Evolutionary conservation across 2,113 vertebrate species (phyloP), one percentile per base, ranked within the genome.

Genomic region (Clarias gariepinus): DNA sequence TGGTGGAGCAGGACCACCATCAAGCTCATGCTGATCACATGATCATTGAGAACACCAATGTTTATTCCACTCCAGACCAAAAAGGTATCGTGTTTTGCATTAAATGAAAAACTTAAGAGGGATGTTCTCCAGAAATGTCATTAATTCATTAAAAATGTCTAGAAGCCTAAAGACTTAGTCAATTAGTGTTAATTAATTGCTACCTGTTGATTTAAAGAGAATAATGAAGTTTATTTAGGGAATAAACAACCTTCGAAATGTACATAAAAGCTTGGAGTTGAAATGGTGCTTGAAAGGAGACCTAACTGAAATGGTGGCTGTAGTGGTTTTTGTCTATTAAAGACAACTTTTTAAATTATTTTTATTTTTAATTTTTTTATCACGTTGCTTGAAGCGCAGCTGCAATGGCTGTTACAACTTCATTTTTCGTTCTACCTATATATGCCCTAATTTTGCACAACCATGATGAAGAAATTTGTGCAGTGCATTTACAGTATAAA

Each of bases 41-140:
- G 92, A 92, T 98, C 61, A 96, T 97, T 25, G 97, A 97, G 93
- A 99, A 98, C n/a, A 77, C 92, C 64, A 98, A 98, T 58, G 96
- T 95, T 91, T 97, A 94, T 11, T 94, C 96, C 87, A 96, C 97
- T 80, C 97, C 97, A 4, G 97, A 98, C 60, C n/a, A 92, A 33
- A 97, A 96, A 96, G 94, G 97, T 98, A 84, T 23, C 21, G 7
- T 63, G 11, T 81, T 71, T 15, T 19, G 21, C 41, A 53, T 7
- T 33, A 9, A 19, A 69, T 58, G 25, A 58, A 23, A 13, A 12
- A 4, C 8, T 9, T 74, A 21, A 18, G 41, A 21, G 4, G 10
- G 19, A 3, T 52, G 15, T n/a, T 53, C 23, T 13, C 12, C 52
- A 12, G 23, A 53, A 52, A 52, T 61, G 60, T 66, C 1, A 10